phyloP scores from a whole-genome alignment of 2,888 invertebrate species.

The Caenorhabditis afra region DNA sequence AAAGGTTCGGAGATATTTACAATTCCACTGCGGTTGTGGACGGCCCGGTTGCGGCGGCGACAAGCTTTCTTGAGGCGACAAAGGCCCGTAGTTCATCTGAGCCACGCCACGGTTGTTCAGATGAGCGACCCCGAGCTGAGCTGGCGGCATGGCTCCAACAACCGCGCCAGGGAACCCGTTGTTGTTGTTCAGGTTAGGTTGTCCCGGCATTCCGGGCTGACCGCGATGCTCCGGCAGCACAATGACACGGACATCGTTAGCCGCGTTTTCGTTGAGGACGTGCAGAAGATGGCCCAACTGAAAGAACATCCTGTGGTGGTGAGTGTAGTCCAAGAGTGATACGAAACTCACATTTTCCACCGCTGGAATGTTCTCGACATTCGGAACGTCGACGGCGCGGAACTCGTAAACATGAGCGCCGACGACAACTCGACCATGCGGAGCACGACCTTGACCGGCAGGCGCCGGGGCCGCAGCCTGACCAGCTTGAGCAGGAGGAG shows the following conservation, averaged over 20 bases:
- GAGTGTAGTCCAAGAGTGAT: no score
- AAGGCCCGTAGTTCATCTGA: background rate
- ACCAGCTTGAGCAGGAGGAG: background rate
- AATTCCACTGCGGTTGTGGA: conserved; percentile 1
- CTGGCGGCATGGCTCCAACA: background rate
- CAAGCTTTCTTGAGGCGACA: no score
- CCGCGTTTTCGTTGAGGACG: conserved; percentile 20
- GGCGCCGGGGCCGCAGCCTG: background rate
- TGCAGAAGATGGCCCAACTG: conserved; percentile 33
- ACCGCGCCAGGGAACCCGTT: no score
- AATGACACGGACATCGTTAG: conserved; percentile 24
- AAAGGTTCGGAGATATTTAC: background rate
- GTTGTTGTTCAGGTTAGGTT: conserved; percentile 22
- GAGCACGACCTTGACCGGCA: background rate
- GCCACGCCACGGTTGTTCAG: background rate
- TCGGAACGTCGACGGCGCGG: conserved; percentile 23
- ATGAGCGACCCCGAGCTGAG: background rate
- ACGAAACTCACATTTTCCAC: conserved; percentile 27
- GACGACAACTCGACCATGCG: conserved; percentile 30
- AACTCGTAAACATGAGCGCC: conserved; percentile 48
- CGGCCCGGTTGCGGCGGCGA: no score
- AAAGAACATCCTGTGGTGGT: no score
- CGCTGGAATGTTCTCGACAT: background rate
- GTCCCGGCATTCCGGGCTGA: no score
- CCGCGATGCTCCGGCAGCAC: no score